Evolutionary conservation across 2,113 vertebrate genomes (phyloP), one percentile per base, ranked within the genome.

Genomic region (Hyperoodon ampullatus): DNA sequence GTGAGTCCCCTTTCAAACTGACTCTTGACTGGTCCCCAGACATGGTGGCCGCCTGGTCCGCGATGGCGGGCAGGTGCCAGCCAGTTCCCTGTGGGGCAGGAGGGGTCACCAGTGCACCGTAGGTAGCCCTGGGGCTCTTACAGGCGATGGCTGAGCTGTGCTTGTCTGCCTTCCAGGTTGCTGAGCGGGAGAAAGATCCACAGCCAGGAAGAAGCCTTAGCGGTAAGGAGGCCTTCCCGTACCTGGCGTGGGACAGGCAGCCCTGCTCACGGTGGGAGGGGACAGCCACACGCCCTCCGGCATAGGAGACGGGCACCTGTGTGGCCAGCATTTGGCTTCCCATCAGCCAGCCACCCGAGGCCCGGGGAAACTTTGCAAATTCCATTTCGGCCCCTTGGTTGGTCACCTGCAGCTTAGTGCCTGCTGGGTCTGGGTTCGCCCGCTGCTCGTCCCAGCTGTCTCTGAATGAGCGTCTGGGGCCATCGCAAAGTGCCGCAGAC

Each of bases 151-250:
- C 42, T 55, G 23, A 30, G 53, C 6, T 8, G 23, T n/a, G 3
- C 83, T 5, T 84, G 1, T 33, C 91, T 97, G 15, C 81, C 95
- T 98, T 50, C 97, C 98, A 99, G 99, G 97, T 98, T 99, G 60
- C 98, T 99, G 97, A 99, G 99, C 0, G 99, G 99, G 95, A 99
- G 99, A 92, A 99, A 99, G 98, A 99, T 99, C 98, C 99, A 97
- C 97, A 99, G 99, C 30, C 99, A 99, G 97, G 99, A 99, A 96
- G 99, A 99, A 8, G 99, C 99, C 2, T 98, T 99, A 26, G 99
- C 98, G 99, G 99, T 99, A 97, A 99, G 82, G 95, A 75, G 42
- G 8, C 18, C 55, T 14, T 16, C 39, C 0, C 0, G n/a, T 42
- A 7, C 70, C 39, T 5, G 6, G n/a, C 1, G 1, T 0, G 58